phyloP scores from a whole-genome alignment of 2,797 vertebrate species.

The Labeo calbasu region DNA sequence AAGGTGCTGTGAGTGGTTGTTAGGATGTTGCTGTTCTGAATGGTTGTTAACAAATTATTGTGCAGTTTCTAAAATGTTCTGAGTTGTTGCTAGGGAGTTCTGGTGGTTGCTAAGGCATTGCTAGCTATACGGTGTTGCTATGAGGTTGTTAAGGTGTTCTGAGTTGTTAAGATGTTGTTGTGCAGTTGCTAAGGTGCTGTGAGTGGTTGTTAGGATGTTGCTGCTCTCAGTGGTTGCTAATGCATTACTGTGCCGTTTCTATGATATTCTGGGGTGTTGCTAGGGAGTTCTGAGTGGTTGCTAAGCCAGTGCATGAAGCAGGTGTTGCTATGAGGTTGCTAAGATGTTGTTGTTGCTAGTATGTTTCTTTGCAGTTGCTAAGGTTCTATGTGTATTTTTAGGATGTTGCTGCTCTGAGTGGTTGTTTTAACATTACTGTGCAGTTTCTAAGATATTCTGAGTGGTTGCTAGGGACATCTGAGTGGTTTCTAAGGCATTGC shows the following conservation, averaged over 20 bases:
- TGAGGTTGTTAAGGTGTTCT: no score
- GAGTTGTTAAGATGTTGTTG: no score
- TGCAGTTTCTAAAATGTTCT: not conserved
- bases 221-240: not conserved
- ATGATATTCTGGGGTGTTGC: not conserved
- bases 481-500: no score
- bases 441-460: not conserved
- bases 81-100: not conserved
- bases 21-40: not conserved
- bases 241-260: no score
- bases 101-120: not conserved
- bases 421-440: not conserved
- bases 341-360: not conserved
- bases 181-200: no score
- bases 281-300: not conserved
- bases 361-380: not conserved
- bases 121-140: no score
- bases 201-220: no score
- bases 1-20: not conserved
- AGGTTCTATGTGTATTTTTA: no score
- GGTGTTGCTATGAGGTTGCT: not conserved
- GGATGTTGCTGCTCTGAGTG: not conserved
- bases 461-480: not conserved
- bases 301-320: no score
- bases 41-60: not conserved